Percentiles rank a stretch among this genome's conserved stretches.
These are phyloP conservation scores for Macrocentrus cingulum DNA, from an alignment of 1,140 invertebrate species.

Conservation along the genomic window DNA sequence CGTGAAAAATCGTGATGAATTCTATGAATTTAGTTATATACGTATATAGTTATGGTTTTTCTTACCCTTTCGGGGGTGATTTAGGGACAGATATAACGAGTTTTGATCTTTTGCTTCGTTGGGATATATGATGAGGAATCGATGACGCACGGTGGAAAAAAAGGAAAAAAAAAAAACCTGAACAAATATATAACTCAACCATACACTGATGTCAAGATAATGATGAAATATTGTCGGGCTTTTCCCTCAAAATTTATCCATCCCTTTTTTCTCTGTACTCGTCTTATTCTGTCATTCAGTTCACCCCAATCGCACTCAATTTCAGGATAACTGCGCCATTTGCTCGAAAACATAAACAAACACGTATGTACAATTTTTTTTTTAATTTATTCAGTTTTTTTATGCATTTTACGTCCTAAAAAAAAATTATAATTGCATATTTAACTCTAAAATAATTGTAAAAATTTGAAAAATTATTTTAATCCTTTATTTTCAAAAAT, in stretches of 20 bases:
- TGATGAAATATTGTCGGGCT: conserved; percentile 60
- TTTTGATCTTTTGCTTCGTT: conserved; percentile 34
- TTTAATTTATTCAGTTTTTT: not conserved
- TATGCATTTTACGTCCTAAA: not conserved
- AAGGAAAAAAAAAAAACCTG: conserved; percentile 10
- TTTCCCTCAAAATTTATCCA: conserved; percentile 35
- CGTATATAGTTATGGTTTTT: conserved; percentile 16
- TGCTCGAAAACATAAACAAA: not conserved
- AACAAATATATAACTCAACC: conserved; percentile 34
- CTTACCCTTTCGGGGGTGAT: conserved; percentile 26
- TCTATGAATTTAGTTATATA: conserved; percentile 39
- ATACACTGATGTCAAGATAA: conserved; percentile 56
- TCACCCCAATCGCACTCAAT: conserved; percentile 28
- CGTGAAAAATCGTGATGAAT: conserved; percentile 46
- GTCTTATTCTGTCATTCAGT: conserved; percentile 9
- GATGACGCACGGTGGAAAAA: conserved; percentile 15
- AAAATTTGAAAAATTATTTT: no score
- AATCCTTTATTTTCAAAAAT: no score
- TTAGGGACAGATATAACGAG: conserved; percentile 46
- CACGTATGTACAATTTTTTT: not conserved
- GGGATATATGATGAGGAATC: conserved; percentile 20
- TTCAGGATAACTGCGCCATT: conserved; percentile 32
- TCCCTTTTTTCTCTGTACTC: not conserved
- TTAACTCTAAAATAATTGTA: no score
- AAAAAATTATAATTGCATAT: not conserved